Percentiles rank a stretch among this genome's conserved stretches.
phyloP scores from a whole-genome alignment of 2,113 vertebrate genomes.

The Phrynosoma blainvillii region DNA sequence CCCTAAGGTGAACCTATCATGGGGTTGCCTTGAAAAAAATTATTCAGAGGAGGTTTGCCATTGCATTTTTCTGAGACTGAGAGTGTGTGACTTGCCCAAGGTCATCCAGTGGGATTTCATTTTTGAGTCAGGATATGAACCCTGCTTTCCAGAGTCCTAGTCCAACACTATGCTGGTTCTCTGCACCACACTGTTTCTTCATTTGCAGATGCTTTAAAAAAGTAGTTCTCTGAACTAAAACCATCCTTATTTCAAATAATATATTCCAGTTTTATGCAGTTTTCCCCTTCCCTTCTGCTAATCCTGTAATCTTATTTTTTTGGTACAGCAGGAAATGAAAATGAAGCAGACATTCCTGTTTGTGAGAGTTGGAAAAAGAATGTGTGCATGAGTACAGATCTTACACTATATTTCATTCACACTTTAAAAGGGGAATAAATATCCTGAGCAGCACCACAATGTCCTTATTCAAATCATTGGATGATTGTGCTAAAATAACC shows the following conservation, averaged over 20 bases:
- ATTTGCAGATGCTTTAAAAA: not conserved
- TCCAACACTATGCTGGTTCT: not conserved
- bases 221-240: not conserved
- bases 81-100: no score
- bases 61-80: no score
- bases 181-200: not conserved
- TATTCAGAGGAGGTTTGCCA: no score
- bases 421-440: not conserved
- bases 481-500: conserved; percentile 23
- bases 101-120: no score
- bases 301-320: conserved; percentile 61
- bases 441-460: not conserved
- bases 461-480: not conserved
- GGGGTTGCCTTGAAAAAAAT: no score
- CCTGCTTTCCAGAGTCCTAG: no score
- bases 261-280: not conserved
- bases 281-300: conserved; percentile 27
- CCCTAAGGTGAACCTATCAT: no score
- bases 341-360: conserved; percentile 48
- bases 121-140: no score
- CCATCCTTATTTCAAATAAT: no score
- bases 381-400: not conserved
- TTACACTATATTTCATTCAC: not conserved
- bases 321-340: conserved; percentile 65
- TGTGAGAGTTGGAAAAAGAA: not conserved